Conservation (phyloP, 2,797 vertebrate genomes). For the Melanitta fusca region DNA sequence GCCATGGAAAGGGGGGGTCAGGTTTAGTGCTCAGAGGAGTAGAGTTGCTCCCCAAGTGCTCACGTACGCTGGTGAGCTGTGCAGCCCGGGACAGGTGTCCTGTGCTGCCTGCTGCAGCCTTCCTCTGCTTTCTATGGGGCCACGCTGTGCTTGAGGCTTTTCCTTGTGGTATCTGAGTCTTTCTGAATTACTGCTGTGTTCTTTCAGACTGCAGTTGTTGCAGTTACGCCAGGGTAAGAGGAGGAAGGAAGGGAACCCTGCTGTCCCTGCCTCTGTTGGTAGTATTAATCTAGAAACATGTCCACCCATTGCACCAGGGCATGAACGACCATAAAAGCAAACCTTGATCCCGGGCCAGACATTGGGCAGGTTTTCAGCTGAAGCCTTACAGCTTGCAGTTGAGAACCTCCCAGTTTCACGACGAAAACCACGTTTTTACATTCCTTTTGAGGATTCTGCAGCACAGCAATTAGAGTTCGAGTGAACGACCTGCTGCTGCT, state of each 20-base stretch:
- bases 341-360: neutral
- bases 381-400: neutral
- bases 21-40: neutral
- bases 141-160: neutral
- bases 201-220: neutral
- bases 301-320: neutral
- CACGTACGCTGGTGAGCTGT: fast-evolving
- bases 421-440: neutral
- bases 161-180: neutral
- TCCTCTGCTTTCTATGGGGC: neutral
- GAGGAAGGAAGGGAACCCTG: neutral
- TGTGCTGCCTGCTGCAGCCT: neutral
- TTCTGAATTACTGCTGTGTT: neutral
- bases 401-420: neutral
- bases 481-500: neutral
- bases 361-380: neutral
- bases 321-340: neutral
- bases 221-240: fast-evolving
- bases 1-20: fast-evolving
- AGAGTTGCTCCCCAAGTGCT: neutral
- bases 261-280: neutral
- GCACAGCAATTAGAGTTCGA: neutral
- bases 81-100: neutral
- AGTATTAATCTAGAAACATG: neutral
- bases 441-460: neutral